Evolutionary conservation across 2,113 vertebrate species (phyloP).

Genomic region (Varanus komodoensis): DNA sequence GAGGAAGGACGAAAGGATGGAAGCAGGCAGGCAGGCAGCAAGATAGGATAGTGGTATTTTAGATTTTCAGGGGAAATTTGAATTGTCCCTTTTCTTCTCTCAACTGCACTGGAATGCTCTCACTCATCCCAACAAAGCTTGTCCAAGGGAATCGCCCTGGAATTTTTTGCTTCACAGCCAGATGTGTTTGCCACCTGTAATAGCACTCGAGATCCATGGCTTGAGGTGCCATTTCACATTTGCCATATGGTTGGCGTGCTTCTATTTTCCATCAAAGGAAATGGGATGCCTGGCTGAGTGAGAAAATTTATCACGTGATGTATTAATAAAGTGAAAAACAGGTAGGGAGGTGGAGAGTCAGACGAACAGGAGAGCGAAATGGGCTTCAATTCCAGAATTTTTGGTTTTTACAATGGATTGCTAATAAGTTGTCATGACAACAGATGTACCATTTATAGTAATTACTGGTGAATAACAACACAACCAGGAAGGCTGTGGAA

Average conservation of each 20-base stretch:
- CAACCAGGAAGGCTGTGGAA: not conserved
- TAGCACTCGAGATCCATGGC: not conserved
- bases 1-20: too few relatives aligned
- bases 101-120: not conserved
- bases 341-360: not conserved
- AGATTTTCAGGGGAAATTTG: not conserved
- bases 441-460: slow-evolving; percentile 44
- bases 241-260: not conserved
- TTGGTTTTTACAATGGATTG: slow-evolving; percentile 42
- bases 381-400: slow-evolving; percentile 15
- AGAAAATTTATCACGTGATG: not conserved
- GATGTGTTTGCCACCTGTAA: too few relatives aligned
- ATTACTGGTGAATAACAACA: slow-evolving; percentile 39
- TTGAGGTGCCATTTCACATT: not conserved
- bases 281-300: not conserved
- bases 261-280: not conserved
- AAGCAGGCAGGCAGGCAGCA: too few relatives aligned
- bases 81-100: not conserved
- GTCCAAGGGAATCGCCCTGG: not conserved
- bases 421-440: slow-evolving; percentile 64
- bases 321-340: not conserved
- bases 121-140: not conserved
- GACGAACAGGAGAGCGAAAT: not conserved
- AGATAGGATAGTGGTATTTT: too few relatives aligned
- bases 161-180: too few relatives aligned